phyloP scores from a whole-genome alignment of 2,888 invertebrate genomes.

The Sylvicola fuscatus region DNA sequence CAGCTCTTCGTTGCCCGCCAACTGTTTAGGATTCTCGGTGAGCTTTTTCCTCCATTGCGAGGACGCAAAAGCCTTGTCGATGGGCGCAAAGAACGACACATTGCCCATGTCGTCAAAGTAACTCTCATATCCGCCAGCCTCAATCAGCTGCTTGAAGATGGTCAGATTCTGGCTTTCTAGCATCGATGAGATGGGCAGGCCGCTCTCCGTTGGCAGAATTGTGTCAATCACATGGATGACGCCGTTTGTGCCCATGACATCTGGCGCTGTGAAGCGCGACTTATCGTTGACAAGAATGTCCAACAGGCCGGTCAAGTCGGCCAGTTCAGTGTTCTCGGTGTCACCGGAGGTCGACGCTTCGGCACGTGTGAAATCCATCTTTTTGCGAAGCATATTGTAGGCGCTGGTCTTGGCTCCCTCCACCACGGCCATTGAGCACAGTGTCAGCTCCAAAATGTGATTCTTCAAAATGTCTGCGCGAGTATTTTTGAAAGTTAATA shows the following conservation, averaged over 20 bases:
- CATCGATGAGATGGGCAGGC: conserved; percentile 26
- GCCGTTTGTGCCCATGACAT: conserved; percentile 50
- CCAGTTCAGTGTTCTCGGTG: conserved; percentile 25
- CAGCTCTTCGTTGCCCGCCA: conserved; percentile 25
- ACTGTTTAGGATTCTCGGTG: conserved; percentile 19
- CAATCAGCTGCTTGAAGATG: conserved; percentile 32
- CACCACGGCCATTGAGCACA: conserved; percentile 40
- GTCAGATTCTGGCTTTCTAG: conserved; percentile 38
- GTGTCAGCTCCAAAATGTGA: conserved; percentile 42
- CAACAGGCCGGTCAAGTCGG: conserved; percentile 26
- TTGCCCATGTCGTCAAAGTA: conserved; percentile 34
- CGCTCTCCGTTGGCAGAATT: conserved; percentile 40
- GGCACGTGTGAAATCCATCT: conserved; percentile 18
- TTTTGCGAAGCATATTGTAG: conserved; percentile 22
- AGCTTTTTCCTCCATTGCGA: conserved; percentile 20
- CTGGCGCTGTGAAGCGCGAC: conserved; percentile 33
- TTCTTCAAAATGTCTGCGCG: conserved; percentile 40
- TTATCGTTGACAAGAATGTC: conserved; percentile 34
- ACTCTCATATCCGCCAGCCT: conserved; percentile 31
- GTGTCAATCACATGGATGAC: conserved; percentile 47
- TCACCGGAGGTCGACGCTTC: conserved; percentile 29
- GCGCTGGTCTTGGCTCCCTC: conserved; percentile 23
- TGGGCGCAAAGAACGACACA: conserved; percentile 41
- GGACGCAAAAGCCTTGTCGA: conserved; percentile 37
- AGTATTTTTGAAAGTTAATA: too few species aligned